These are phyloP conservation scores for Brachypalpus laphriformis DNA, from an alignment of 2,888 invertebrate species.

Conservation along the genomic window DNA sequence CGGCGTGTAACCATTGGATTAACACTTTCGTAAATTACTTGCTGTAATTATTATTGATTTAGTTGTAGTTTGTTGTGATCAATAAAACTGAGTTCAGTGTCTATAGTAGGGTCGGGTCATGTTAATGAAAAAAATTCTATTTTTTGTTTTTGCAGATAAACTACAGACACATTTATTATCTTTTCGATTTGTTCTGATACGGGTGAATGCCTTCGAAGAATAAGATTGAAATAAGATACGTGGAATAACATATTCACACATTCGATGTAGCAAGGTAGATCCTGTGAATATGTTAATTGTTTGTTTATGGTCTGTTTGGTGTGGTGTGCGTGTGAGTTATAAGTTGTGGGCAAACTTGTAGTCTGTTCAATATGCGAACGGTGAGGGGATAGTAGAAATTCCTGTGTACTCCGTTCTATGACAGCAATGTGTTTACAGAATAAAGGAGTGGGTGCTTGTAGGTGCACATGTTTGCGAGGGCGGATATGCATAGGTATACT, in stretches of 20 bases:
- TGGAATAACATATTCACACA: no score
- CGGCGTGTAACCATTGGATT: slow-evolving; percentile 11
- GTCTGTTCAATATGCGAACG: no score
- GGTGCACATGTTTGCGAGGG: background rate
- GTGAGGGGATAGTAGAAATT: no score
- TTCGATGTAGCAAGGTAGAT: background rate
- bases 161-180: background rate
- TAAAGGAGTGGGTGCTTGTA: background rate
- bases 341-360: background rate
- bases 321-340: background rate
- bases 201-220: background rate
- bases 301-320: background rate
- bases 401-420: no score
- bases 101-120: no score
- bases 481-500: background rate
- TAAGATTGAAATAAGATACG: slow-evolving; percentile 3
- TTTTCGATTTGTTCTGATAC: background rate
- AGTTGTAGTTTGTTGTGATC: no score
- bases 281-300: background rate
- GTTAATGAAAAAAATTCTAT: no score
- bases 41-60: background rate
- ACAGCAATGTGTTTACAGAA: background rate
- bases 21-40: background rate
- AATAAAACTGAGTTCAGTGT: no score
- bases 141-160: no score